Percentiles rank a stretch among this genome's conserved stretches.
These are phyloP conservation scores for Hermaeophaga mercurialis DNA, from an alignment of 2,888 invertebrate species.

Conservation along the genomic window DNA sequence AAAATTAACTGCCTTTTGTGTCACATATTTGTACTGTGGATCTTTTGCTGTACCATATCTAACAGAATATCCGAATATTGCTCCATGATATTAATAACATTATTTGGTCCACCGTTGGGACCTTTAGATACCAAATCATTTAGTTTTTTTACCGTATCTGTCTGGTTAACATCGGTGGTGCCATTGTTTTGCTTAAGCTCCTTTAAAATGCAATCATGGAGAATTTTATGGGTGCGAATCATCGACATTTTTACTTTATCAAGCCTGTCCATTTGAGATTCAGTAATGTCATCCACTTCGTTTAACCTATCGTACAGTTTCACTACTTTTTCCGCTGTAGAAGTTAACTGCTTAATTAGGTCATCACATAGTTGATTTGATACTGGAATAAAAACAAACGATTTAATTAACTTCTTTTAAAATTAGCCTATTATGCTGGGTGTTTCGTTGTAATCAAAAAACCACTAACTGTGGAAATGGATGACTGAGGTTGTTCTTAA, in stretches of 20 bases:
- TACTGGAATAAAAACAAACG: constrained; percentile 56
- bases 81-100: constrained; percentile 65
- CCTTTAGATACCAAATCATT: constrained; percentile 56
- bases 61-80: constrained; percentile 67
- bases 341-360: constrained; percentile 64
- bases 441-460: too few species aligned
- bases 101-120: constrained; percentile 57
- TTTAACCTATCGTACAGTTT: constrained; percentile 69
- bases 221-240: constrained; percentile 63
- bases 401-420: too few species aligned
- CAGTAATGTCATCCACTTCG: constrained; percentile 43
- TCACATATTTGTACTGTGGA: constrained; percentile 54
- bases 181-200: constrained; percentile 53
- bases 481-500: too few species aligned
- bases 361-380: constrained; percentile 67
- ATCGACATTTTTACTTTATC: constrained; percentile 64
- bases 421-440: too few species aligned
- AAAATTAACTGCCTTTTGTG: constrained; percentile 37
- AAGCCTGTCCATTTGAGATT: constrained; percentile 48
- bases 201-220: constrained; percentile 59
- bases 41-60: constrained; percentile 66
- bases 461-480: too few species aligned
- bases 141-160: constrained; percentile 60
- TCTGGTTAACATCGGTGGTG: constrained; percentile 57
- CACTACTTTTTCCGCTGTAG: constrained; percentile 72